Evolutionary conservation across 2,888 invertebrate species (phyloP).

Genomic region (Nomada goodeniana): DNA sequence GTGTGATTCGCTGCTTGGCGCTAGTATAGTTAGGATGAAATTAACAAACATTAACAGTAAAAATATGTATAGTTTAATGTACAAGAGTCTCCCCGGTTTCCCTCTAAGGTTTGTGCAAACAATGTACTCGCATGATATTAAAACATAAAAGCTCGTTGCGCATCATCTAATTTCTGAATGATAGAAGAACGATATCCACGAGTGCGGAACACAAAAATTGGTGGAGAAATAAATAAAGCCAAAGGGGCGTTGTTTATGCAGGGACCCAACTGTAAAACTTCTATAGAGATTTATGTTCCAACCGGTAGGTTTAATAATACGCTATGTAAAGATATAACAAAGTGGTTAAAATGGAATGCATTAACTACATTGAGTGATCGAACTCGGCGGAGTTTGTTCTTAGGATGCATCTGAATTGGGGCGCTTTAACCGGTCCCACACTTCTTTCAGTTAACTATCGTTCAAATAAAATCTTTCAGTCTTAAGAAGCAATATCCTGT

Average conservation of each 20-base stretch:
- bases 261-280: slow-evolving; percentile 69
- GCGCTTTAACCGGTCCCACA: slow-evolving; percentile 8
- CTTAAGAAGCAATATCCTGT: background rate
- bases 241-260: slow-evolving; percentile 58
- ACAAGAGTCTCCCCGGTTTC: slow-evolving; percentile 52
- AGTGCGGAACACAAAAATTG: slow-evolving; percentile 22
- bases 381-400: background rate
- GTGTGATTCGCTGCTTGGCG: slow-evolving; percentile 71
- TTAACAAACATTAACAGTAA: slow-evolving; percentile 71
- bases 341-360: background rate
- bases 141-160: slow-evolving; percentile 28
- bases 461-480: background rate
- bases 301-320: slow-evolving; percentile 50
- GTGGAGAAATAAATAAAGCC: slow-evolving; percentile 10
- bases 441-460: background rate
- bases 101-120: slow-evolving; percentile 32
- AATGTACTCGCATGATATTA: slow-evolving; percentile 52
- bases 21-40: slow-evolving; percentile 70
- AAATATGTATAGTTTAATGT: slow-evolving; percentile 76
- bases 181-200: slow-evolving; percentile 35
- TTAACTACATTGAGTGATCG: background rate
- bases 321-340: background rate
- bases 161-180: slow-evolving; percentile 26
- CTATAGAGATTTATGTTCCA: slow-evolving; percentile 63
- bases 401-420: background rate